Conservation (phyloP, 2,888 invertebrate genomes). For the Enchytraeus crypticus region DNA sequence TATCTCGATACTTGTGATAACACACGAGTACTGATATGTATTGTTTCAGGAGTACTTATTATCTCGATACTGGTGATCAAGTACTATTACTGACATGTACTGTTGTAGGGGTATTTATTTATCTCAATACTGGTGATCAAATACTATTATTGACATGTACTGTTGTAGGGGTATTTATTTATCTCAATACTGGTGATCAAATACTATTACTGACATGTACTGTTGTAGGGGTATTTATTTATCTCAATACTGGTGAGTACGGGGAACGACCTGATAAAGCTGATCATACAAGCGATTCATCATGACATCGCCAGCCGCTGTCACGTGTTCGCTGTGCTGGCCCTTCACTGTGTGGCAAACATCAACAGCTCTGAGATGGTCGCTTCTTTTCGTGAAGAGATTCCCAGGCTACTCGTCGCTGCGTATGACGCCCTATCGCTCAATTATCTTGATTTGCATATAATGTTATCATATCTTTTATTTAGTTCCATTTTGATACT, state of each 20-base stretch:
- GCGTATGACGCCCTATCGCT: conserved; percentile 60
- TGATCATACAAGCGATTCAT: conserved; percentile 98
- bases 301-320: conserved; percentile 89
- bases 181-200: conserved; percentile 75
- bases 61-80: no score
- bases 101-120: no score
- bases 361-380: conserved; percentile 99
- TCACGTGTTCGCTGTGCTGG: conserved; percentile 95
- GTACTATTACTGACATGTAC: no score
- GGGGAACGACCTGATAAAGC: conserved; percentile 94
- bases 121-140: no score
- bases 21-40: no score
- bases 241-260: conserved; percentile 98
- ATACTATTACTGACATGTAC: background rate
- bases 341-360: conserved; percentile 97
- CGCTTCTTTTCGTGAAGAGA: conserved; percentile 93
- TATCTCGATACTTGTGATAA: background rate
- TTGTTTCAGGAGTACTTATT: no score
- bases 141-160: background rate
- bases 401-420: conserved; percentile 93
- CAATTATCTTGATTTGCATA: no score
- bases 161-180: conserved; percentile 80
- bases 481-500: no score
- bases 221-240: conserved; percentile 83
- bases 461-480: no score